Percentiles rank a stretch among this genome's conserved stretches.
Conservation (phyloP, 2,888 invertebrate genomes). For the Anarsia innoxiella region DNA sequence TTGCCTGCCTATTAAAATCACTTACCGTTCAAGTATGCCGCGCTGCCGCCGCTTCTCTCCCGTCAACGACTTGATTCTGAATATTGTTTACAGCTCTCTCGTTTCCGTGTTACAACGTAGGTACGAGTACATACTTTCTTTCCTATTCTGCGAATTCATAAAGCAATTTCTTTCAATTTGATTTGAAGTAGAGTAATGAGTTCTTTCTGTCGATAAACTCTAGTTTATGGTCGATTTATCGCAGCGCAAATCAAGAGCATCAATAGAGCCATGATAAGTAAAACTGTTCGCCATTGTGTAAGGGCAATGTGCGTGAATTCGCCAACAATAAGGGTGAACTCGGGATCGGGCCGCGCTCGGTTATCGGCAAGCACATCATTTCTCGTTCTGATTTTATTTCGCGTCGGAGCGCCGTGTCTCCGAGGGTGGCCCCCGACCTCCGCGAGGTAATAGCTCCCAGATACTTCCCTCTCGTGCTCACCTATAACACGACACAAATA, state of each 20-base stretch:
- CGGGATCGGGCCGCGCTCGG: slow-evolving; percentile 33
- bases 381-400: slow-evolving; percentile 64
- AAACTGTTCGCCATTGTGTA: slow-evolving; percentile 41
- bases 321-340: slow-evolving; percentile 38
- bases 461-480: slow-evolving; percentile 44
- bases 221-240: too few relatives aligned
- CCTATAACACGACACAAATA: slow-evolving; percentile 51
- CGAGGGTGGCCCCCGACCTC: slow-evolving; percentile 40
- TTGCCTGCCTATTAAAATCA: slow-evolving; percentile 71
- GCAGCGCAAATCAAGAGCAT: slow-evolving; percentile 20
- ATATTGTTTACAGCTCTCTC: slow-evolving; percentile 27
- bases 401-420: slow-evolving; percentile 42
- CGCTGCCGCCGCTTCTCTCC: slow-evolving; percentile 20
- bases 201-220: too few relatives aligned
- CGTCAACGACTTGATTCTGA: slow-evolving; percentile 41
- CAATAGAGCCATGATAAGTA: slow-evolving; percentile 26
- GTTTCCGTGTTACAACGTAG: slow-evolving; percentile 4
- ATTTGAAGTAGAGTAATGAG: too few relatives aligned
- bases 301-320: slow-evolving; percentile 45
- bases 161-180: slow-evolving; percentile 3
- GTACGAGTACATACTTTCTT: too few relatives aligned
- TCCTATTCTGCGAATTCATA: too few relatives aligned
- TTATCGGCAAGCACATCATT: slow-evolving; percentile 60
- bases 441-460: slow-evolving; percentile 56
- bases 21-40: slow-evolving; percentile 52